phyloP scores from a whole-genome alignment of 2,888 invertebrate genomes.

The Apoda limacodes region DNA sequence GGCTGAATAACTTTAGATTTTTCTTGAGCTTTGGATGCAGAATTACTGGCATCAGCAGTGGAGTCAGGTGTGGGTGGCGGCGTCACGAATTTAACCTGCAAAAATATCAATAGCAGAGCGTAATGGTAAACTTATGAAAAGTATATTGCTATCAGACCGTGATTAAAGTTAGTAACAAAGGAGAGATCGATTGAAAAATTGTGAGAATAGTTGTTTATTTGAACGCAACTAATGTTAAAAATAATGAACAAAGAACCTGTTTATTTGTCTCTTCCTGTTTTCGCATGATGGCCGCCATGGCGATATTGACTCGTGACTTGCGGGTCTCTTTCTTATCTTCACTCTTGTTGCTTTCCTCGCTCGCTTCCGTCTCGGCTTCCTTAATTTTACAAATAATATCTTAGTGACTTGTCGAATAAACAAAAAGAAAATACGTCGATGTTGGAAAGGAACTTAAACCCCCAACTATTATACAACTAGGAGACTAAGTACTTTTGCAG shows the following conservation, averaged over 20 bases:
- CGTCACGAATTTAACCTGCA: constrained; percentile 70
- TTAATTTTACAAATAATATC: too few species aligned
- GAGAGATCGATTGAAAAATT: too few species aligned
- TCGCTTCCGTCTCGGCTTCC: constrained; percentile 31
- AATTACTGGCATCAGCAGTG: constrained; percentile 28
- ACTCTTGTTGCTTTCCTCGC: constrained; percentile 31
- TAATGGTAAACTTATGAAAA: too few species aligned
- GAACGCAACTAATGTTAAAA: too few species aligned
- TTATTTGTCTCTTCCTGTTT: constrained; percentile 78
- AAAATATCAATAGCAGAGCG: constrained; percentile 1
- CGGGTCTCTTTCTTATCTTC: constrained; percentile 56
- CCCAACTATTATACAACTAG: too few species aligned
- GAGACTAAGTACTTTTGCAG: too few species aligned
- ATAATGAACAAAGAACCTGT: constrained; percentile 54
- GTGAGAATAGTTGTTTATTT: too few species aligned
- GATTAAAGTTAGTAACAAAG: too few species aligned
- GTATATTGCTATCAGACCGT: neutral
- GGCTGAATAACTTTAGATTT: constrained; percentile 52
- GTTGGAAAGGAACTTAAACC: too few species aligned
- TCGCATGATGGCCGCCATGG: constrained; percentile 80
- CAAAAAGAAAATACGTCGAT: too few species aligned
- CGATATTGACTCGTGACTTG: constrained; percentile 79
- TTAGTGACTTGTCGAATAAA: too few species aligned
- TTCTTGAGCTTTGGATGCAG: constrained; percentile 32
- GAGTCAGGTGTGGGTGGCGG: constrained; percentile 58